Conservation (phyloP, 1,140 invertebrate genomes). For the Drosophila tropicalis region DNA sequence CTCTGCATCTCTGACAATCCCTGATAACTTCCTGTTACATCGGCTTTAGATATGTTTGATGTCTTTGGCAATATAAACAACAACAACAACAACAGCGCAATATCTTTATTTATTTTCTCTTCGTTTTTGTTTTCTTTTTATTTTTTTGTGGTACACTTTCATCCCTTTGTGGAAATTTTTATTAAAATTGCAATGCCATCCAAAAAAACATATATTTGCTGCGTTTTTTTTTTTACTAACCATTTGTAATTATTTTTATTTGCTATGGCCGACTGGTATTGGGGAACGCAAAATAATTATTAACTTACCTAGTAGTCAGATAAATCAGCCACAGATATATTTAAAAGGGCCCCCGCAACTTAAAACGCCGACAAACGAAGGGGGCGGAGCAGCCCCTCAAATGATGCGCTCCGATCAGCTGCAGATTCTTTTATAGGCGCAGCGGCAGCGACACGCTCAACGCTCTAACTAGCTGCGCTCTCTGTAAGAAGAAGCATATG, state of each 20-base stretch:
- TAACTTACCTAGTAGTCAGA: too few relatives aligned
- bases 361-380: too few relatives aligned
- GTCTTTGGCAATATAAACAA: conserved; percentile 68
- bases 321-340: too few relatives aligned
- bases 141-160: neutral
- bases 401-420: too few relatives aligned
- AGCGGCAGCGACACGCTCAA: too few relatives aligned
- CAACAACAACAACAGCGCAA: conserved; percentile 66
- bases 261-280: conserved; percentile 35
- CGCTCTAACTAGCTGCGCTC: too few relatives aligned
- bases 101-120: conserved; percentile 41
- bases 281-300: neutral
- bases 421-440: too few relatives aligned
- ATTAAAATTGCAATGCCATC: conserved; percentile 74
- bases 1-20: conserved; percentile 28
- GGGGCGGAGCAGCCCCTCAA: too few relatives aligned
- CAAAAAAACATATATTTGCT: conserved; percentile 20
- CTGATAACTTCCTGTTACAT: conserved; percentile 61
- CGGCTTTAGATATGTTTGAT: conserved; percentile 53
- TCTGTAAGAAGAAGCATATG: too few relatives aligned
- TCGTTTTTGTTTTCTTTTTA: neutral
- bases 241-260: conserved; percentile 64
- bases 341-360: too few relatives aligned
- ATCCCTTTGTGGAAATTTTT: conserved; percentile 52
- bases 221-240: conserved; percentile 16